These are phyloP conservation scores for Dinomys branickii DNA, from an alignment of 2,113 vertebrate genomes.

Conservation along the genomic window DNA sequence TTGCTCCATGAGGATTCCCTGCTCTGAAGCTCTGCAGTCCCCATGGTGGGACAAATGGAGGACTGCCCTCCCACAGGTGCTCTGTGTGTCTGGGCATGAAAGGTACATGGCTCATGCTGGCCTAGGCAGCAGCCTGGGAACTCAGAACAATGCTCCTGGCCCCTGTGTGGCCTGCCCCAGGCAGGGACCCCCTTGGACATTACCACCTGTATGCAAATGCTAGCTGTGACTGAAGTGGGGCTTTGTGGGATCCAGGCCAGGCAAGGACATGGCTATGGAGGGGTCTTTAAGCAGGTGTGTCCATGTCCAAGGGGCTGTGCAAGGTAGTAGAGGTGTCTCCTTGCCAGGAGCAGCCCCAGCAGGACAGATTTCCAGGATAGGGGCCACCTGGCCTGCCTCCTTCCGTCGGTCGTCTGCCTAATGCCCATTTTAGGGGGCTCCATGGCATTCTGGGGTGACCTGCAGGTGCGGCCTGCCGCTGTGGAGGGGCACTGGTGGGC, in stretches of 20 bases:
- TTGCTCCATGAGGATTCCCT: neutral
- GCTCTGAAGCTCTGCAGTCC: neutral
- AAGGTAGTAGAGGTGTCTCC: neutral
- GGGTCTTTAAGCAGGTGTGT: neutral
- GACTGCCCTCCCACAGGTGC: neutral
- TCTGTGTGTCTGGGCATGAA: too few relatives aligned
- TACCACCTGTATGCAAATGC: constrained; percentile 74
- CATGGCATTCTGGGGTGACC: neutral
- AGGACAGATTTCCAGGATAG: neutral
- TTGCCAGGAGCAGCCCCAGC: neutral
- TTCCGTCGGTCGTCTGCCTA: neutral
- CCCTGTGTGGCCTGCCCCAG: neutral
- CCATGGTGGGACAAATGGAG: neutral
- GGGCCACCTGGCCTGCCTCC: accelerated
- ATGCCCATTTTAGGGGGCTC: neutral
- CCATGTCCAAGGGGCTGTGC: neutral
- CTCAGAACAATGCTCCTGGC: neutral
- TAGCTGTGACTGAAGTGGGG: neutral
- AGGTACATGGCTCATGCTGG: too few relatives aligned
- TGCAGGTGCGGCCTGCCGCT: neutral
- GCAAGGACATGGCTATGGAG: neutral
- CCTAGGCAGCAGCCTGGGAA: too few relatives aligned
- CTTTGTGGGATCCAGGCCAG: neutral
- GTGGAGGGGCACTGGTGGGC: neutral
- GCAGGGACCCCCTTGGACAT: too few relatives aligned